Evolutionary conservation across 1,140 invertebrate genomes (phyloP).

Genomic region (Sarcophaga bullata): DNA sequence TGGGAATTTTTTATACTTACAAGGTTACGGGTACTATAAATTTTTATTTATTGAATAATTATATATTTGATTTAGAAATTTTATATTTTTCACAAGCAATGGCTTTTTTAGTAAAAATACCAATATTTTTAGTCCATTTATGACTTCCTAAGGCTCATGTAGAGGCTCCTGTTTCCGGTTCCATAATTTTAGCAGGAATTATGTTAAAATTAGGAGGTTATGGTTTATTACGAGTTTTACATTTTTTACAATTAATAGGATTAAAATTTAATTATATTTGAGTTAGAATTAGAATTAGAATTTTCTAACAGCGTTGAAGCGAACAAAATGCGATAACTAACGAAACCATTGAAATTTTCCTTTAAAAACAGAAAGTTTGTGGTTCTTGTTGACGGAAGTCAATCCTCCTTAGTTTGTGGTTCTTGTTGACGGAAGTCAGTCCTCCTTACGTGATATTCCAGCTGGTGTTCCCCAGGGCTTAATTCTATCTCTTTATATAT

Average conservation of each 20-base stretch:
- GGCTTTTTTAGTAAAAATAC: slow-evolving; percentile 77
- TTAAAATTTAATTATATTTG: slow-evolving; percentile 1
- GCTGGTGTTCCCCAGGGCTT: too few relatives aligned
- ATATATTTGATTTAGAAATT: slow-evolving; percentile 66
- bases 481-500: too few relatives aligned
- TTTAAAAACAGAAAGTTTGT: too few relatives aligned
- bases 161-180: too few relatives aligned
- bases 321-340: too few relatives aligned
- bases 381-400: too few relatives aligned
- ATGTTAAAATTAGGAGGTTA: background rate
- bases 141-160: slow-evolving; percentile 69
- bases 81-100: slow-evolving; percentile 69
- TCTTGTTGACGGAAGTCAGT: too few relatives aligned
- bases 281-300: background rate
- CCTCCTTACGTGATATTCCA: too few relatives aligned
- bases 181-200: background rate
- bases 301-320: too few relatives aligned
- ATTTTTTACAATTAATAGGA: background rate
- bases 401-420: too few relatives aligned
- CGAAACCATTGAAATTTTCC: too few relatives aligned
- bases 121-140: slow-evolving; percentile 76
- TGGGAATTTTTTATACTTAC: slow-evolving; percentile 48
- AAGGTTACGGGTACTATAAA: slow-evolving; percentile 67
- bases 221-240: background rate
- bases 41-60: slow-evolving; percentile 67